Conservation (phyloP, 2,113 vertebrate species). For the Antidorcas marsupialis region DNA sequence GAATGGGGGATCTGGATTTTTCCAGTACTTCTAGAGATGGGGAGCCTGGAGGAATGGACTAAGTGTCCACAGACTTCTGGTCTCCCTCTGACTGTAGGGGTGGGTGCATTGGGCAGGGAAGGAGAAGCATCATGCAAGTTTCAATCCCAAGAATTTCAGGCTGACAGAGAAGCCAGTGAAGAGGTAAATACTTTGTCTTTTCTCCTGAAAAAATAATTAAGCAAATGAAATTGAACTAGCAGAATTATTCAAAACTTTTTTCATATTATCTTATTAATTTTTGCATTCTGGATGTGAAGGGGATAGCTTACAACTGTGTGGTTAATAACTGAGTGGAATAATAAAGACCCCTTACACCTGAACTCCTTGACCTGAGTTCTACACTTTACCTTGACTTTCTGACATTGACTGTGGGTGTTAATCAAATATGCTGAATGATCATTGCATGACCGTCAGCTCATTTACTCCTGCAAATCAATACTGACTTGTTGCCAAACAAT, state of each 20-base stretch:
- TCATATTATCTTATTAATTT: not conserved
- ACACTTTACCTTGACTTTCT: not conserved
- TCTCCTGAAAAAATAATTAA: not conserved
- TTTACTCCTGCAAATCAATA: not conserved
- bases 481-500: not conserved
- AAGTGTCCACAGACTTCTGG: not conserved
- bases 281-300: not conserved
- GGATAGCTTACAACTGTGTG: not conserved
- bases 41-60: conserved; percentile 6
- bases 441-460: not conserved
- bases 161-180: not conserved
- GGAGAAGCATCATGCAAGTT: not conserved
- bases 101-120: not conserved
- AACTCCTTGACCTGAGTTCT: not conserved
- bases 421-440: not conserved
- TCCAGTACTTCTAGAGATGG: conserved; percentile 67
- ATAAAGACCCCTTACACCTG: not conserved
- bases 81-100: not conserved
- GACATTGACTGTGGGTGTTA: not conserved
- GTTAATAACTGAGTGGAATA: not conserved
- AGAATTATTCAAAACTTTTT: not conserved
- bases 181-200: not conserved
- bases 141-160: not conserved
- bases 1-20: conserved; percentile 64
- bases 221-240: not conserved